Evolutionary conservation across 2,797 vertebrate species (phyloP).

Genomic region (Moxostoma hubbsi): DNA sequence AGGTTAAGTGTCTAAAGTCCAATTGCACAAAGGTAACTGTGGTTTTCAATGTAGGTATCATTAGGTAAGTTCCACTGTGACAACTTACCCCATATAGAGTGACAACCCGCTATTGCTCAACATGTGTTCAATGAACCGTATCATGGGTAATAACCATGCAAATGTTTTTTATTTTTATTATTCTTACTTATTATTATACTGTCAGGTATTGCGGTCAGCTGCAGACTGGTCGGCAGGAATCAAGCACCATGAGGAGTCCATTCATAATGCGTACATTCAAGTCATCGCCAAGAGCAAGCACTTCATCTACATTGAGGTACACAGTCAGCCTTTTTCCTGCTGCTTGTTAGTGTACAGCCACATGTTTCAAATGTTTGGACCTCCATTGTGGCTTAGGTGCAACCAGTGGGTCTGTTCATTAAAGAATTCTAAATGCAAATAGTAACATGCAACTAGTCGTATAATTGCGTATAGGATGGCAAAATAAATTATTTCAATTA

Average conservation of each 20-base stretch:
- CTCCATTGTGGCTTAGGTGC: conserved; percentile 1
- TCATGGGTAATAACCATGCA: too few relatives aligned
- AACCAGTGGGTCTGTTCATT: neutral
- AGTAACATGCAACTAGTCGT: too few relatives aligned
- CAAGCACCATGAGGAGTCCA: conserved; percentile 96
- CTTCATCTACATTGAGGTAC: conserved; percentile 91
- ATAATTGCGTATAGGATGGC: too few relatives aligned
- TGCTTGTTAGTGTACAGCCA: neutral
- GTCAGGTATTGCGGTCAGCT: conserved; percentile 90
- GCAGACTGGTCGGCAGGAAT: conserved; percentile 97
- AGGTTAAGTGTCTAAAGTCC: neutral
- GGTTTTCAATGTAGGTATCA: too few relatives aligned
- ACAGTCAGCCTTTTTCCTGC: conserved; percentile 40
- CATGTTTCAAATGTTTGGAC: neutral
- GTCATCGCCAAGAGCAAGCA: conserved; percentile 94
- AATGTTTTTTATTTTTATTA: too few relatives aligned
- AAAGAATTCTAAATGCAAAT: too few relatives aligned
- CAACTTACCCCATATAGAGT: too few relatives aligned
- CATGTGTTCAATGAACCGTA: too few relatives aligned
- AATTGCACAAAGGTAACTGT: too few relatives aligned
- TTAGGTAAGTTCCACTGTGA: too few relatives aligned
- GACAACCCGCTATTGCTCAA: too few relatives aligned
- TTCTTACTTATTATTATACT: neutral
- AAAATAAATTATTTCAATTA: too few relatives aligned
- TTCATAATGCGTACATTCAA: conserved; percentile 87